These are phyloP conservation scores for Parazoanthus darwini DNA, from an alignment of 92 coral and sea anemone genomes.

Conservation along the genomic window DNA sequence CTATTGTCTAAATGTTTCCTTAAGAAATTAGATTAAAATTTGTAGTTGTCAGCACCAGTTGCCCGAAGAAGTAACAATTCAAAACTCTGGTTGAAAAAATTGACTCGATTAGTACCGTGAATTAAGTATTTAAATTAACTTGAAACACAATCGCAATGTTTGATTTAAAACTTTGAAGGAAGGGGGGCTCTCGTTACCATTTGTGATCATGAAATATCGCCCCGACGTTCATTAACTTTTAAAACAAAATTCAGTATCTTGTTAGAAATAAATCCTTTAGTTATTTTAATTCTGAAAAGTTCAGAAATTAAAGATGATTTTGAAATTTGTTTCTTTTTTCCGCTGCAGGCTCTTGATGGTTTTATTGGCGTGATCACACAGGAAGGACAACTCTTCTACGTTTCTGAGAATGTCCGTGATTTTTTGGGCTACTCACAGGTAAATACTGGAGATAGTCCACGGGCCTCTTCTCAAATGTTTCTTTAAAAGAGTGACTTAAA, in stretches of 20 bases:
- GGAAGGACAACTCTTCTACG: slow-evolving; percentile 97
- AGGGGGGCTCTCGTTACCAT: not conserved
- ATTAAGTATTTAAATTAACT: no score
- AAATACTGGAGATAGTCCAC: not conserved
- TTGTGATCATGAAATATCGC: not conserved
- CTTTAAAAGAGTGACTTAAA: not conserved
- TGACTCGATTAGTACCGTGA: not conserved
- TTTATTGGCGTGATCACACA: slow-evolving; percentile 94
- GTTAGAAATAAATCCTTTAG: not conserved
- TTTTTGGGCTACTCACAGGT: slow-evolving; percentile 98
- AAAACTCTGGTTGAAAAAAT: not conserved
- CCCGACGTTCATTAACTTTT: not conserved
- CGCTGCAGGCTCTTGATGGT: slow-evolving; percentile 93
- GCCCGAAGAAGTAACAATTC: not conserved
- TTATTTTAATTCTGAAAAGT: not conserved
- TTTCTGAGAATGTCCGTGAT: slow-evolving; percentile 98
- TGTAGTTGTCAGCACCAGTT: no score
- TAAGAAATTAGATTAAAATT: no score
- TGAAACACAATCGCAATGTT: no score
- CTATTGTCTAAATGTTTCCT: no score
- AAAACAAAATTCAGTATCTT: not conserved
- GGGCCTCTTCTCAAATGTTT: not conserved
- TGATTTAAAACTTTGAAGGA: not conserved
- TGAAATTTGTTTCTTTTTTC: not conserved
- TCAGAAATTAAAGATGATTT: not conserved